Conservation (phyloP, 2,888 invertebrate species). For the Anthophora plumipes region DNA sequence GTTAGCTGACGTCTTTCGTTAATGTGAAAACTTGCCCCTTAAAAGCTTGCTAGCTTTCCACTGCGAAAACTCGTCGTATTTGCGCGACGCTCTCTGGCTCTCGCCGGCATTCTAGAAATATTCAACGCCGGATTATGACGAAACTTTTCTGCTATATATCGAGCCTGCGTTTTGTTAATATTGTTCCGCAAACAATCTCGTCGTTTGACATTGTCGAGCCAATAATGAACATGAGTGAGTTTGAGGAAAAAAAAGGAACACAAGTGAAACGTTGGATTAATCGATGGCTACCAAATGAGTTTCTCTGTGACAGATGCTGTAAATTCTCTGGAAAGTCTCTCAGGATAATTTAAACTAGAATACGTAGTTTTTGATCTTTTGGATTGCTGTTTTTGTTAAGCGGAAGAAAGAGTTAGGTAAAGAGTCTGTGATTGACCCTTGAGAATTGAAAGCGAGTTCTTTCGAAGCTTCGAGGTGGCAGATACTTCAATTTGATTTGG, state of each 20-base stretch:
- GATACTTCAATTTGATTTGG: too few species aligned
- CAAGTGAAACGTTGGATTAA: background rate
- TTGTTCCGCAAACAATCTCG: conserved; percentile 21
- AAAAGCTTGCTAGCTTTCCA: conserved; percentile 49
- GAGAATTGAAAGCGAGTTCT: too few species aligned
- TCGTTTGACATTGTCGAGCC: background rate
- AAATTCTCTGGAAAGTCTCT: background rate
- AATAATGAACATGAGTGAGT: background rate
- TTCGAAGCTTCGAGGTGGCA: too few species aligned
- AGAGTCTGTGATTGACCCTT: too few species aligned
- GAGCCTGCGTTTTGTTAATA: conserved; percentile 20
- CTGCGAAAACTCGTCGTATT: conserved; percentile 58
- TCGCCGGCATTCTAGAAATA: conserved; percentile 62
- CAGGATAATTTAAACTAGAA: background rate
- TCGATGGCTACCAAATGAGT: background rate
- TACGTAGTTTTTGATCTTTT: background rate
- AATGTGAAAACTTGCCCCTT: conserved; percentile 69
- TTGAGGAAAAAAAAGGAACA: background rate
- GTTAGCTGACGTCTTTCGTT: conserved; percentile 53
- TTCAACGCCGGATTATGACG: conserved; percentile 55
- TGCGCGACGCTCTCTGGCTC: conserved; percentile 54
- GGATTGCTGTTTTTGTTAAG: too few species aligned
- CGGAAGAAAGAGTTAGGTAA: too few species aligned
- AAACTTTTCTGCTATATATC: conserved; percentile 59
- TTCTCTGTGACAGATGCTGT: background rate